phyloP scores from a whole-genome alignment of 1,140 invertebrate genomes.

The Oncopeltus fasciatus region DNA sequence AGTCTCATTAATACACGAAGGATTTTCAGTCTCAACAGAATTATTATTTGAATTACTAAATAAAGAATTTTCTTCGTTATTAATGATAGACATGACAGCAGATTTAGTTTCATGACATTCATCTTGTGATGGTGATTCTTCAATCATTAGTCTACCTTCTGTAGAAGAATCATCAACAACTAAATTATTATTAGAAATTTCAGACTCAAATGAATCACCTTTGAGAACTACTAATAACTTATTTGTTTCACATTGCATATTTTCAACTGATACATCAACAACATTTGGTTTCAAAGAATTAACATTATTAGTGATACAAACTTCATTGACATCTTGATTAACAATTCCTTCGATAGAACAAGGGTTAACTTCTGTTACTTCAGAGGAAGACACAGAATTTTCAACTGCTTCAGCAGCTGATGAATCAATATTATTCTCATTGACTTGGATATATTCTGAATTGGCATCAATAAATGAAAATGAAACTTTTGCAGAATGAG shows the following conservation, averaged over 20 bases:
- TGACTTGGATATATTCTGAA: no score
- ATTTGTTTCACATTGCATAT: neutral
- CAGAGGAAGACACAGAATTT: neutral
- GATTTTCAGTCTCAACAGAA: no score
- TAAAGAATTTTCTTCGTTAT: neutral
- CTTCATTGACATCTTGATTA: no score
- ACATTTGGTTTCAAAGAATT: no score
- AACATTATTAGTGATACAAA: no score
- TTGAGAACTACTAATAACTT: neutral
- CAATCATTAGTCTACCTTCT: neutral
- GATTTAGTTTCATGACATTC: neutral
- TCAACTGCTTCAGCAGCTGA: neutral
- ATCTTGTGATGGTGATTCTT: neutral
- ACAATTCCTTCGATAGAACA: no score
- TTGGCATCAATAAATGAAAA: no score
- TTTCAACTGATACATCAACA: neutral
- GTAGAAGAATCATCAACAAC: neutral
- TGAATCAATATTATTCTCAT: no score
- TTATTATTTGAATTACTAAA: no score
- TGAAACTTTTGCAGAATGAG: no score
- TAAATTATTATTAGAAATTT: conserved; percentile 1
- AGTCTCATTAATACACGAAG: no score
- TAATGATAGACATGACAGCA: neutral
- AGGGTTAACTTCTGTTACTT: neutral
- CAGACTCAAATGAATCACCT: conserved; percentile 3